A percentile compares a stretch with the other conserved stretches of the same genome.
phyloP scores from a whole-genome alignment of 2,888 invertebrate genomes.

The Drosophila pullipes region DNA sequence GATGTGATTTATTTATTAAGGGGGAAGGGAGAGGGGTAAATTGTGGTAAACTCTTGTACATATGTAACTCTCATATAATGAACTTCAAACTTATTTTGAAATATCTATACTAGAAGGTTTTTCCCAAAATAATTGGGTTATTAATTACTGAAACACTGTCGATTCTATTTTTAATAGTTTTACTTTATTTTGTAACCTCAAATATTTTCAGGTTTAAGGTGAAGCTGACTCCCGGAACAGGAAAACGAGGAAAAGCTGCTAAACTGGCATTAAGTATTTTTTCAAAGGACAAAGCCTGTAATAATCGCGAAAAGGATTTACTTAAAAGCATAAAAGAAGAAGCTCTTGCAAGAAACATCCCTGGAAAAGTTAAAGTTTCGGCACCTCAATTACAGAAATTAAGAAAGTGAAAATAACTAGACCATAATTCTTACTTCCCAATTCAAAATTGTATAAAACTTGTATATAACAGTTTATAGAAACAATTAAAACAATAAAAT shows the following conservation, averaged over 20 bases:
- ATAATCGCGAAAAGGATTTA: conserved; percentile 93
- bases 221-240: conserved; percentile 97
- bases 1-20: background rate
- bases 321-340: conserved; percentile 97
- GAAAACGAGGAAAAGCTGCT: conserved; percentile 97
- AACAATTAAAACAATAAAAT: background rate
- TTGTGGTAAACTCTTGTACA: background rate
- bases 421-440: background rate
- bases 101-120: background rate
- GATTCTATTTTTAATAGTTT: background rate
- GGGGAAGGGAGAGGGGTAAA: background rate
- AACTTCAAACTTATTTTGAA: background rate
- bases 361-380: conserved; percentile 98
- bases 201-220: conserved; percentile 92
- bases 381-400: conserved; percentile 92
- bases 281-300: conserved; percentile 91
- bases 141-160: background rate
- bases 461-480: background rate
- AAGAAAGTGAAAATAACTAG: conserved; percentile 86
- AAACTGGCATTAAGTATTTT: conserved; percentile 96
- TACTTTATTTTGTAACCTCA: background rate
- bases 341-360: conserved; percentile 96
- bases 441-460: background rate
- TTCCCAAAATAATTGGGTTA: background rate
- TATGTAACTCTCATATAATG: background rate